These are phyloP conservation scores for Hoplostethus atlanticus DNA, from an alignment of 2,797 vertebrate species.

Conservation along the genomic window DNA sequence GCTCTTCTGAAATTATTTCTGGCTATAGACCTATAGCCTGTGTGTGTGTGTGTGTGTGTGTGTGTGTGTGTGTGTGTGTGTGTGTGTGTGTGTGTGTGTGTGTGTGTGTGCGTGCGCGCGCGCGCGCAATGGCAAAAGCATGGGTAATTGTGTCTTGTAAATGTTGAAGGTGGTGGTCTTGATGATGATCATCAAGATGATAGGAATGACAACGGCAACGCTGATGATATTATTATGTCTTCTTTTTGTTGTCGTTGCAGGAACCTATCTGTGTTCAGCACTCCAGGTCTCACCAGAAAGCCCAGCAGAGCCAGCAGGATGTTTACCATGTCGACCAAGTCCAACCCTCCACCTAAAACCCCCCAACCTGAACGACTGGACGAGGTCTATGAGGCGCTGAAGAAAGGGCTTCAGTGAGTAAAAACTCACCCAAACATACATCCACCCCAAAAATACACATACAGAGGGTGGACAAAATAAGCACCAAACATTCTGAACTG, in stretches of 20 bases:
- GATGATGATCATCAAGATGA: neutral
- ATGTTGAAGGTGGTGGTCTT: too few relatives aligned
- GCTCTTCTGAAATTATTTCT: too few relatives aligned
- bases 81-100: too few relatives aligned
- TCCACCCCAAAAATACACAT: too few relatives aligned
- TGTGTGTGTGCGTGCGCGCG: too few relatives aligned
- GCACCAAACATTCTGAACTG: too few relatives aligned
- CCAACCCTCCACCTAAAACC: constrained; percentile 90
- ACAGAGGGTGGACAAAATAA: too few relatives aligned
- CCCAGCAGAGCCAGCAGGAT: constrained; percentile 93
- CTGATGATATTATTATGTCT: neutral
- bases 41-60: too few relatives aligned
- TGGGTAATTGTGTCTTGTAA: too few relatives aligned
- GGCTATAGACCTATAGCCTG: too few relatives aligned
- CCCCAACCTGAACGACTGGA: constrained; percentile 96
- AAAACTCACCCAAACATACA: neutral
- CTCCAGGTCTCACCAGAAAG: constrained; percentile 91
- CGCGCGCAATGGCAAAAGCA: too few relatives aligned
- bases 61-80: too few relatives aligned
- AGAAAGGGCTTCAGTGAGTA: constrained; percentile 87
- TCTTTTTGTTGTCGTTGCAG: constrained; percentile 72
- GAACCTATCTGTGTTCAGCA: constrained; percentile 90
- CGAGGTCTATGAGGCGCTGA: constrained; percentile 93
- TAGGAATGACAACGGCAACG: neutral
- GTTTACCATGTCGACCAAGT: constrained; percentile 93